Base-by-base conservation (phyloP, 2,113 vertebrate species). In the Petaurus breviceps region DNA sequence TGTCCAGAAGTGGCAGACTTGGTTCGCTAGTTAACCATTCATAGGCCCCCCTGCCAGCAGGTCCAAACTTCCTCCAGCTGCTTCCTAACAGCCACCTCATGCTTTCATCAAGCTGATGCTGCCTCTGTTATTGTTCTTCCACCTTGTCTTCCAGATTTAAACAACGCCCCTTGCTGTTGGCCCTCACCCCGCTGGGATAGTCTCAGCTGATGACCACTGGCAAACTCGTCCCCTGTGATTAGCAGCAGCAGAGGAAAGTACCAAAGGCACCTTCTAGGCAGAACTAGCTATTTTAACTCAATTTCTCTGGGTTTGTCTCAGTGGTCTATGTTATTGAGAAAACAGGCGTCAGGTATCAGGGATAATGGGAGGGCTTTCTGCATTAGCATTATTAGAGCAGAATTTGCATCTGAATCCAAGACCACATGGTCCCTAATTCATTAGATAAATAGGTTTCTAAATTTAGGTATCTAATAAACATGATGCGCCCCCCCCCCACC, bases 1-100 rank as follows among this genome's bases (percentile, higher is more conserved):
- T 98, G 98, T 99, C 99, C 77, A 97, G 98, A 92, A 99, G 98
- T 1, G 98, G 98, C 47, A 98, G 98, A 61, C 98, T 98, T 0
- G 99, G 98, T 91, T 99, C 98, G 8, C 98, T 99, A 1, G 99
- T 98, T 9, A 99, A 97, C 99, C 99, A 99, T 98, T 99, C 99
- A 6, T 99, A 98, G 22, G 98, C 99, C 90, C 99, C 99, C 68
- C 99, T 98, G 93, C 99, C 99, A 0, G 99, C 99, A 0, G 99
- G 99, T 94, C 99, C 99, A 43, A 99, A 99, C 98, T 99, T 98
- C 95, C 97, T 99, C 99, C 99, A 99, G 98, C 98, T 99, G 99
- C 99, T 99, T 93, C 99, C 99, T 97, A 99, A 77, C 91, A 99
- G 98, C 97, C 95, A 98, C 96, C 98, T 98, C 99, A 99, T 99